Base-by-base conservation (phyloP, 2,113 vertebrate species). In the Labeo rohita region DNA sequence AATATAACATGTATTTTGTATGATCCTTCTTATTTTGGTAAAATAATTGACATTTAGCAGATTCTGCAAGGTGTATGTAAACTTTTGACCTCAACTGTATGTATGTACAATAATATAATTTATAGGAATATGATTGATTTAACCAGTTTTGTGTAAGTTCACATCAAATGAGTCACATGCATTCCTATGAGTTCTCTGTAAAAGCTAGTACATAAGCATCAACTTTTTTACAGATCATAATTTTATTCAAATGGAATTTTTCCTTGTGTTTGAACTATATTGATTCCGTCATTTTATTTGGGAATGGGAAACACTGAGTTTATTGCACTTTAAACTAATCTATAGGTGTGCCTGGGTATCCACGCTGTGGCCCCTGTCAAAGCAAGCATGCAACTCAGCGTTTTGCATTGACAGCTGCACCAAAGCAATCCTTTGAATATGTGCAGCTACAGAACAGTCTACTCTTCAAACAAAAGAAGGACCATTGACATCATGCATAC, bases 331-430 rank as follows among this genome's bases (percentile, higher is more conserved):
- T 72, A 61, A n/a, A 73, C 49, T 84, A 39, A 39, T 39, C 39
- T 39, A 72, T 50, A 45, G 50, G 81, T 52, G n/a, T 63, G 43
- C 39, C 28, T 52, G 15, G 4, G 34, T 10, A 39, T 47, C 75
- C 80, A 87, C 83, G 65, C 84, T 77, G 84, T 80, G 76, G 87
- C 87, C 75, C 79, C 52, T 11, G 61, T 93, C 89, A 94, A 94
- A 93, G 92, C 88, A 90, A 93, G 68, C 92, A 92, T 90, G 73
- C 88, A 86, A 87, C 91, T 94, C 94, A 95, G 94, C 94, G 93
- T 88, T 90, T 94, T 94, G 91, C 91, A 91, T 94, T 94, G 91
- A 94, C 87, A 85, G 56, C 72, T 85, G 83, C 88, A 89, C 91
- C 89, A 91, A 90, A 93, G 93, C 92, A 93, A 90, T 91, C 92